Evolutionary conservation across 2,113 vertebrate species (phyloP).

Genomic region (Redunca redunca): DNA sequence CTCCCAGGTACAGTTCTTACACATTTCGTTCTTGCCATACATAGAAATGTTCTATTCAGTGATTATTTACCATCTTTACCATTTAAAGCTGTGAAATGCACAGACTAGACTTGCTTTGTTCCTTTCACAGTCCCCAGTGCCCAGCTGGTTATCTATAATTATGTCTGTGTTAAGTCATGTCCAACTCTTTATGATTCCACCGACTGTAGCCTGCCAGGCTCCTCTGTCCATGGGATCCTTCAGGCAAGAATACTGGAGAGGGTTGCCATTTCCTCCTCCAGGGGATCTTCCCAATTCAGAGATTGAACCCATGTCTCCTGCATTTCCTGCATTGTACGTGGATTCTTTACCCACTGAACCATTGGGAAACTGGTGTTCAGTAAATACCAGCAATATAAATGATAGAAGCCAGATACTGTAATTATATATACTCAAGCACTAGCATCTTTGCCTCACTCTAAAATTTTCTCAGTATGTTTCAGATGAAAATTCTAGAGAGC

Average conservation of each 20-base stretch:
- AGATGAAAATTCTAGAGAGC: background rate
- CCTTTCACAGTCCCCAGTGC: background rate
- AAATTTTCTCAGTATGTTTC: background rate
- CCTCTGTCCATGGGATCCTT: background rate
- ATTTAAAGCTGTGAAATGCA: background rate
- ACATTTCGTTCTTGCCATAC: background rate
- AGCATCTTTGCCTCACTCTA: background rate
- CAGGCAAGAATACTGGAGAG: background rate
- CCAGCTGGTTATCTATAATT: background rate
- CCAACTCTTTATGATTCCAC: background rate
- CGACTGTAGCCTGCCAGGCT: background rate
- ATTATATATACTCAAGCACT: background rate
- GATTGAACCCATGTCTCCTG: rapidly evolving
- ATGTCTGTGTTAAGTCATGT: background rate
- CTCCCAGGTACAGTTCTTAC: background rate
- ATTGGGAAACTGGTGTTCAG: background rate
- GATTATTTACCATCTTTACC: background rate
- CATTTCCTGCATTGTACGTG: background rate
- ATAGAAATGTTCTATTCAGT: background rate
- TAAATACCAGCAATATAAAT: background rate
- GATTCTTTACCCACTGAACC: background rate
- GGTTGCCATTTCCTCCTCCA: background rate
- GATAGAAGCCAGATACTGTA: background rate
- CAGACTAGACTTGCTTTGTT: background rate
- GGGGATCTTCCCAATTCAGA: background rate